A percentile compares a stretch with the other conserved stretches of the same genome.
These are phyloP conservation scores for Bubo bubo DNA, from an alignment of 2,113 vertebrate species.

Conservation along the genomic window DNA sequence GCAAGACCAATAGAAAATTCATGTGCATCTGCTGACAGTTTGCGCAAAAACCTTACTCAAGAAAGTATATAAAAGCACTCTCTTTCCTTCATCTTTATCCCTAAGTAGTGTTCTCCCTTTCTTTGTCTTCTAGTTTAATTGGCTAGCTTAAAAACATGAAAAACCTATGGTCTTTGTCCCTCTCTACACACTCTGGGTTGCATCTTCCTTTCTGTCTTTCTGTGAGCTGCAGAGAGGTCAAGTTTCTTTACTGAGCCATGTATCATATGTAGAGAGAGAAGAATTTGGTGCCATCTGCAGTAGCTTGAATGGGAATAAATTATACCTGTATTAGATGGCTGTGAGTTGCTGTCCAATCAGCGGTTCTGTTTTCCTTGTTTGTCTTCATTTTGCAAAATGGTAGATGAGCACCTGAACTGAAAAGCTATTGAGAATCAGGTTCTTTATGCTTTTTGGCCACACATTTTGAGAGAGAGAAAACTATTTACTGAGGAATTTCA, in stretches of 20 bases:
- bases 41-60: background rate
- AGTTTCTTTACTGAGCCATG: background rate
- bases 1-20: background rate
- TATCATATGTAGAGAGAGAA: background rate
- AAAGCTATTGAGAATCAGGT: background rate
- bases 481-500: slow-evolving; percentile 9
- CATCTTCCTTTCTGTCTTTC: background rate
- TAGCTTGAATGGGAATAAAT: background rate
- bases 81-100: background rate
- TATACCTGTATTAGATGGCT: background rate
- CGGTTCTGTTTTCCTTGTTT: background rate
- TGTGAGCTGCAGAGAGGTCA: background rate
- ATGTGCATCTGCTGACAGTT: background rate
- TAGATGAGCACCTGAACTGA: slow-evolving; percentile 6
- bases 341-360: background rate
- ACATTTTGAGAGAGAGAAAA: background rate
- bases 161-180: background rate
- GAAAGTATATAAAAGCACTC: background rate
- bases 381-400: slow-evolving; percentile 7
- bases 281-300: background rate
- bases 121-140: background rate
- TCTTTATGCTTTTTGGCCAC: background rate
- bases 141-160: background rate
- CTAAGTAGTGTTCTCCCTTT: background rate
- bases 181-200: background rate